These are phyloP conservation scores for Hippolais icterina DNA, from an alignment of 2,113 vertebrate genomes.

Conservation along the genomic window DNA sequence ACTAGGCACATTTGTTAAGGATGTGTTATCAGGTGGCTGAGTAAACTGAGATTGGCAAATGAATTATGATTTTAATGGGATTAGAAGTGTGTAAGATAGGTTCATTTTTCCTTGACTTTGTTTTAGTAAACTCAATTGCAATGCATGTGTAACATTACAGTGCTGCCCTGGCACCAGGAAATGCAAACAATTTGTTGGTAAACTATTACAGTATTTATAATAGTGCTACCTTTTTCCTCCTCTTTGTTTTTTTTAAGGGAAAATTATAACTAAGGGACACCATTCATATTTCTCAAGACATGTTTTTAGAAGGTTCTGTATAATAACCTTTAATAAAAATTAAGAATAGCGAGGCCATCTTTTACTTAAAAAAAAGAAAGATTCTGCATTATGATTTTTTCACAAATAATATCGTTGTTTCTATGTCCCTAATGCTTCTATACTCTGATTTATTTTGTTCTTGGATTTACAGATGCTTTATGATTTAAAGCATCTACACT, in stretches of 20 bases:
- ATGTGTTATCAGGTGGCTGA: background rate
- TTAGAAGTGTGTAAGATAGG: conserved; percentile 3
- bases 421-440: conserved; percentile 12
- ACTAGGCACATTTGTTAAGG: background rate
- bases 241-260: background rate
- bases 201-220: conserved; percentile 36
- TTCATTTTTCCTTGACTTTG: conserved; percentile 2
- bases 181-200: conserved; percentile 44
- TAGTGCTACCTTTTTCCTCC: background rate
- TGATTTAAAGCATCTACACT: background rate
- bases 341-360: background rate
- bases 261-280: background rate
- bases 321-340: background rate
- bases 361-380: conserved; percentile 7
- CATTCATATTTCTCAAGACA: background rate
- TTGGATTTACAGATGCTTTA: conserved; percentile 27
- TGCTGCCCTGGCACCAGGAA: background rate
- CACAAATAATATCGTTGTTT: background rate
- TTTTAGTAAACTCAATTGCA: conserved; percentile 42
- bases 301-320: background rate
- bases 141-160: background rate
- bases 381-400: conserved; percentile 6
- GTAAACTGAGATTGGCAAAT: background rate
- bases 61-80: conserved; percentile 51
- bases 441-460: conserved; percentile 23